Conservation (phyloP, 2,113 vertebrate genomes). For the Podarcis cretensis region DNA sequence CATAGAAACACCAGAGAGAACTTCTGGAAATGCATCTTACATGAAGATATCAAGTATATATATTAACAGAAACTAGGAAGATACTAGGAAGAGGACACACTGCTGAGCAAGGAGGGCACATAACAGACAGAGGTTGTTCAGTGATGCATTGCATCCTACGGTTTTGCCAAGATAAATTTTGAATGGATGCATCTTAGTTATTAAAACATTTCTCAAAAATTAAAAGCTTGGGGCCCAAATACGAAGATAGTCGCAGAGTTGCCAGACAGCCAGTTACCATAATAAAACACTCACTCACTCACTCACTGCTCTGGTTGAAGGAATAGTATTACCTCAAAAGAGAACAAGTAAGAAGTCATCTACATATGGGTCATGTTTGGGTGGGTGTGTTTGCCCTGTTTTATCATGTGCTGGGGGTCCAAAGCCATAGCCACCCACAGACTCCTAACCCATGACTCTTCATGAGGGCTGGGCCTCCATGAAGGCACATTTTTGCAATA, state of each 20-base stretch:
- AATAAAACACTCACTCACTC: background rate
- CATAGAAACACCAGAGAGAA: conserved; percentile 9
- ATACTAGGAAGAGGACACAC: background rate
- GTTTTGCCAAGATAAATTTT: background rate
- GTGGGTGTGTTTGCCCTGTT: background rate
- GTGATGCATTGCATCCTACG: background rate
- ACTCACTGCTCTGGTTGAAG: background rate
- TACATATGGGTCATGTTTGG: no score
- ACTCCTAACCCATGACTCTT: background rate
- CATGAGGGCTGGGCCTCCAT: background rate
- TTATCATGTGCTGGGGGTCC: background rate
- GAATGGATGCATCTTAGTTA: background rate
- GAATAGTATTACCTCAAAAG: background rate
- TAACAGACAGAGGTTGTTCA: background rate
- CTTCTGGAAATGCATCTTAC: background rate
- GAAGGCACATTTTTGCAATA: background rate
- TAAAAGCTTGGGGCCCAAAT: background rate
- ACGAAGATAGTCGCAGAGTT: background rate
- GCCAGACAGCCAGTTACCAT: background rate
- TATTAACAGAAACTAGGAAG: background rate
- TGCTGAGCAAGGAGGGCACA: background rate
- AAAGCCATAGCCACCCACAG: background rate
- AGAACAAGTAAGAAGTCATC: background rate
- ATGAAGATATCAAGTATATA: conserved; percentile 1
- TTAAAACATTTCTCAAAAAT: background rate